phyloP scores from a whole-genome alignment of 1,140 invertebrate genomes.

The Melitaea cinxia region DNA sequence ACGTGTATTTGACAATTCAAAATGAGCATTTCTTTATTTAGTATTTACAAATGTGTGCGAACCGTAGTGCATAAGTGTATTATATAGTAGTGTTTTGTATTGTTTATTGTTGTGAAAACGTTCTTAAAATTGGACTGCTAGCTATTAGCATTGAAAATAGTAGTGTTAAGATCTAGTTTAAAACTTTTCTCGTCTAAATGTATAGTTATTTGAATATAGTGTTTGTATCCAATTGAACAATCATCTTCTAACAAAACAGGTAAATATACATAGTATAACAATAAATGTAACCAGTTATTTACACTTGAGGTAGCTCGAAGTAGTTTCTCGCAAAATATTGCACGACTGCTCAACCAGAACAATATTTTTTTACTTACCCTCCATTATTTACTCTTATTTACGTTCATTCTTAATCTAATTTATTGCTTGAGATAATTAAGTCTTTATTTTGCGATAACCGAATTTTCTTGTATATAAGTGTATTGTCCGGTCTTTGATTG shows the following conservation, averaged over 20 bases:
- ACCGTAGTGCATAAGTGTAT: background rate
- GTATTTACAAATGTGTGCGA: background rate
- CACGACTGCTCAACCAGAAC: background rate
- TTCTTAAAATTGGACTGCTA: background rate
- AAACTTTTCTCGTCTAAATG: background rate
- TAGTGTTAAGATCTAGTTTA: background rate
- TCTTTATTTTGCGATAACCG: no score
- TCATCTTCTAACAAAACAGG: background rate
- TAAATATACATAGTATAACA: background rate
- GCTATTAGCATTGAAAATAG: background rate
- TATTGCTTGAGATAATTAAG: no score
- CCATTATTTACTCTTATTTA: conserved; percentile 1
- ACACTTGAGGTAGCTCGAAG: background rate
- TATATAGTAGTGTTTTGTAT: background rate
- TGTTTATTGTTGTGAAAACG: background rate
- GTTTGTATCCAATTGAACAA: background rate
- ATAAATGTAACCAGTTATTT: background rate
- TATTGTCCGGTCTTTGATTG: no score
- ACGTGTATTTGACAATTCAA: background rate
- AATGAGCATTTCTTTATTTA: no score
- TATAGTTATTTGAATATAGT: background rate
- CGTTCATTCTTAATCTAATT: background rate
- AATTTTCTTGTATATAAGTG: no score
- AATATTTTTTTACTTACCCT: conserved; percentile 23
- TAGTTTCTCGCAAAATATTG: background rate